Evolutionary conservation across 2,797 vertebrate species (phyloP), one percentile per base, ranked within the genome.

Genomic region (Decapterus maruadsi): DNA sequence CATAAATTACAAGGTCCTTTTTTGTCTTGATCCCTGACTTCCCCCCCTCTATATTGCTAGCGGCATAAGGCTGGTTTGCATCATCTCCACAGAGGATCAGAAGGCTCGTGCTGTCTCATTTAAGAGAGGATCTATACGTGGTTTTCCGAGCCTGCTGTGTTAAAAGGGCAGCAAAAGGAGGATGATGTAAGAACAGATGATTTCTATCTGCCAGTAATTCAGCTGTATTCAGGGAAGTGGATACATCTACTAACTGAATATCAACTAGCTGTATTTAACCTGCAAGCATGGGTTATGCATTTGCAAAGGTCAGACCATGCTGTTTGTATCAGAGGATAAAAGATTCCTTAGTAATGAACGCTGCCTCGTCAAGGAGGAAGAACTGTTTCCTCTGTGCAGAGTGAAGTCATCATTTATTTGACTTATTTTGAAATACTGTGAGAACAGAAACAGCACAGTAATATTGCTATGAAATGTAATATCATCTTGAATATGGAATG

Each of bases 21-120:
- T 60, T 36, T n/a, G 46, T 66, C 40, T 65, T 72, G 22, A 19
- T 62, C 59, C 22, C 19, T 74, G 53, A 36, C 22, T 48, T 68
- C 54, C 63, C 64, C 38, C 69, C 71, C 34, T 80, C 46, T 77
- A 63, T 80, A 83, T 93, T 93, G 87, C 89, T 54, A 78, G 64
- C 87, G 77, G 85, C 82, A 83, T 83, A 87, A 87, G 69, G 57
- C 16, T 17, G 36, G 68, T 61, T 93, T 92, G 80, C 91, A 77
- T 93, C 89, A 91, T 82, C 42, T 72, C 66, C 36, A 36, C 51
- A 53, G 78, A 72, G 67, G 64, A 84, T 82, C 60, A 63, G 57
- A 74, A 12, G 46, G 62, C 48, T 66, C 13, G 10, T 75, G 66
- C 78, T 64, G 62, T 74, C 66, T 84, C 22, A 64, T 78, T 87